Percentiles rank a stretch among this genome's conserved stretches.
These are phyloP conservation scores for Nansenia antarctica DNA, from an alignment of 2,113 vertebrate species.

Conservation along the genomic window DNA sequence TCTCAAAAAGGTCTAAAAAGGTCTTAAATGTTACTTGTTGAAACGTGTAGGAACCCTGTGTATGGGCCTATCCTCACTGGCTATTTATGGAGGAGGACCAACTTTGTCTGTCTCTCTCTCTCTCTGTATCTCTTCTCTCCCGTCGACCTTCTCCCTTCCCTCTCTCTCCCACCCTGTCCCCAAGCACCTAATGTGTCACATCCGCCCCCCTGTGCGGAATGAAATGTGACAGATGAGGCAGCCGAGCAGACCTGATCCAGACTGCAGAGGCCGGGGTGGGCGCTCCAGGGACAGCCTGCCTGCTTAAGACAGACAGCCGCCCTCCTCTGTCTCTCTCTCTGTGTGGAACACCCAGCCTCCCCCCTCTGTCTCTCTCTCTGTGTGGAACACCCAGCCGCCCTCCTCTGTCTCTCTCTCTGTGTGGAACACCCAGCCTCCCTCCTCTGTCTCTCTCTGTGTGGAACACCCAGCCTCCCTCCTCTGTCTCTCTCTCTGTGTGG, in stretches of 20 bases:
- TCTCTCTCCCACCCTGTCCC: not conserved
- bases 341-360: not conserved
- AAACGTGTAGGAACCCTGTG: no score
- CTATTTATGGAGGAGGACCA: not conserved
- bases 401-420: no score
- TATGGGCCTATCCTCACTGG: no score
- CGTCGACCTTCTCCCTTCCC: not conserved
- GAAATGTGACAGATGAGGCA: slow-evolving; percentile 45
- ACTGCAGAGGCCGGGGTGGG: not conserved
- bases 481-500: not conserved
- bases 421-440: no score
- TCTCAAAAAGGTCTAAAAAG: no score
- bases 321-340: not conserved
- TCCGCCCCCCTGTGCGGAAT: slow-evolving; percentile 33
- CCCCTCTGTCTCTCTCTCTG: not conserved
- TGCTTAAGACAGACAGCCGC: not conserved
- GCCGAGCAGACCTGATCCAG: slow-evolving; percentile 11
- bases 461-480: not conserved
- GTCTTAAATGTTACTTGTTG: no score
- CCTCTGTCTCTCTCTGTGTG: not conserved
- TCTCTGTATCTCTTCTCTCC: not conserved
- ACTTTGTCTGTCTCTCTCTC: not conserved
- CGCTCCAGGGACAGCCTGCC: not conserved
- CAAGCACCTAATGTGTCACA: slow-evolving; percentile 29
- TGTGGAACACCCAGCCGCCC: no score